phyloP scores from a whole-genome alignment of 2,888 invertebrate genomes.

The Drosophila pseudotalamancana region DNA sequence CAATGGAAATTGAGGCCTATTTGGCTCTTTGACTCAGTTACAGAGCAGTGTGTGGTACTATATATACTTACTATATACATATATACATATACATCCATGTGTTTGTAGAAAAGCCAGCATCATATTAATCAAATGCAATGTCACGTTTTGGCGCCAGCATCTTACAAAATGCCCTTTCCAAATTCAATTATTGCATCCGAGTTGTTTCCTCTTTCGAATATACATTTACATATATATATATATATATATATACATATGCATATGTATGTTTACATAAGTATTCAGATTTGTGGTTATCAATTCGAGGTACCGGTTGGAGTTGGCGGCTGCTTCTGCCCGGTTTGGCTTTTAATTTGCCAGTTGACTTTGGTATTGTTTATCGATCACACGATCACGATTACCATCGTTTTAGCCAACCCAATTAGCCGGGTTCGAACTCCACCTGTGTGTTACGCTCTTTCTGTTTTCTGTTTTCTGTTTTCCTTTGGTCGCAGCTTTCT shows the following conservation, averaged over 20 bases:
- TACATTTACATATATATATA: background rate
- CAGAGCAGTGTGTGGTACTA: background rate
- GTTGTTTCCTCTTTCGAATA: background rate
- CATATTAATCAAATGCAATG: conserved; percentile 33
- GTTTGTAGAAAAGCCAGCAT: conserved; percentile 1
- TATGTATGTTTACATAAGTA: conserved; percentile 11
- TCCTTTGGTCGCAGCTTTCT: conserved; percentile 25
- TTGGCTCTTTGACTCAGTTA: background rate
- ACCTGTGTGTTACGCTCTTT: conserved; percentile 21
- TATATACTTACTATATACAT: background rate
- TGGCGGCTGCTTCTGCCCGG: conserved; percentile 5
- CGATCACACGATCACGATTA: conserved; percentile 64
- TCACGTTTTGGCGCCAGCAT: conserved; percentile 21
- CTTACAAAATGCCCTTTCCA: conserved; percentile 63
- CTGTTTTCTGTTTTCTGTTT: conserved; percentile 32
- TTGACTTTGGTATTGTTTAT: conserved; percentile 49
- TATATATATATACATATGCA: background rate
- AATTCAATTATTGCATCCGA: conserved; percentile 62
- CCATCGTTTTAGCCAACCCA: conserved; percentile 39
- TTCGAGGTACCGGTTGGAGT: conserved; percentile 25
- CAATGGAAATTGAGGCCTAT: conserved; percentile 46
- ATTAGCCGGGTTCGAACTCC: conserved; percentile 33
- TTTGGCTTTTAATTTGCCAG: conserved; percentile 46
- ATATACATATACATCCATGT: background rate
- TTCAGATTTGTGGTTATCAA: conserved; percentile 32